Percentiles rank a stretch among this genome's conserved stretches.
phyloP scores from a whole-genome alignment of 2,888 invertebrate species.

The Macrosiphum euphorbiae region DNA sequence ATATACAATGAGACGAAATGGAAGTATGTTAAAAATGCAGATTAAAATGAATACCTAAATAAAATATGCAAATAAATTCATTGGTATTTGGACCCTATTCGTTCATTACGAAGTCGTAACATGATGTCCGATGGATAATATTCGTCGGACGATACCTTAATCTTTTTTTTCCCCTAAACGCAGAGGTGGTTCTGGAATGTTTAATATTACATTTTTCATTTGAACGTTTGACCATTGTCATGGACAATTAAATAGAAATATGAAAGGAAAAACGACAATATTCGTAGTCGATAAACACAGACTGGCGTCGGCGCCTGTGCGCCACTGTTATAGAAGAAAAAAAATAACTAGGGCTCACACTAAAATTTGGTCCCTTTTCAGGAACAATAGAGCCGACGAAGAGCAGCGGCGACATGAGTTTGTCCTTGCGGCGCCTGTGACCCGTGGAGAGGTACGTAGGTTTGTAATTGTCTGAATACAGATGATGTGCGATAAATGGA shows the following conservation, averaged over 20 bases:
- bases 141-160: slow-evolving; percentile 18
- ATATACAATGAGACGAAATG: background rate
- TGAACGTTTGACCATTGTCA: slow-evolving; percentile 15
- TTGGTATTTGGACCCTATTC: slow-evolving; percentile 10
- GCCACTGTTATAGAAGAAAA: background rate
- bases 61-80: slow-evolving; percentile 49
- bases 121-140: slow-evolving; percentile 21
- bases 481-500: slow-evolving; percentile 29
- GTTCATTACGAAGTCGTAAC: slow-evolving; percentile 57
- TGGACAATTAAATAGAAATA: background rate
- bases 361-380: slow-evolving; percentile 27
- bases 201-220: slow-evolving; percentile 28
- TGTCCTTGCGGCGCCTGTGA: slow-evolving; percentile 24
- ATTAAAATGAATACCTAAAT: slow-evolving; percentile 39
- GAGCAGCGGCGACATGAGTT: background rate
- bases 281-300: background rate
- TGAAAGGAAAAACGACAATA: background rate
- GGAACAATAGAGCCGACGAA: slow-evolving; percentile 36
- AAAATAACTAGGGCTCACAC: background rate
- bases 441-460: slow-evolving; percentile 39
- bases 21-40: slow-evolving; percentile 25
- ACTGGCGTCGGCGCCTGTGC: background rate
- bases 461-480: background rate
- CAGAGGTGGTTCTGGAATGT: slow-evolving; percentile 1
- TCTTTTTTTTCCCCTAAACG: background rate